Base-by-base conservation (phyloP, 2,888 invertebrate genomes). In the Exephanes ischioxanthus region DNA sequence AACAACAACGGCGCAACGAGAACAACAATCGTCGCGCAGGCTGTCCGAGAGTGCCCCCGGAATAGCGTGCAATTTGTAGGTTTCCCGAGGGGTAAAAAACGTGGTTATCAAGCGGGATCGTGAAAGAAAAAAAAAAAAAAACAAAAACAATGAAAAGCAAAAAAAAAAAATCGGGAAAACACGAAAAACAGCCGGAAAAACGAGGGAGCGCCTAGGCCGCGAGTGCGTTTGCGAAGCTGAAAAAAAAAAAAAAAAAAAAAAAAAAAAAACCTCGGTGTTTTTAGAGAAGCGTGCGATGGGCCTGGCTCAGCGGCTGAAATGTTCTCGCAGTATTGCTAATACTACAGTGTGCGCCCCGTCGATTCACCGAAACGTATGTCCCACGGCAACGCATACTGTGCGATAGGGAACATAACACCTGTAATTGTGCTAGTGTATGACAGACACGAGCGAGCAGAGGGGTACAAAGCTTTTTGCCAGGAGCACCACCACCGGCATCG, bases 41-140 rank as follows among this genome's bases (percentile, higher is more conserved):
- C 73, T 68, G 71, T 51, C 58, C 75, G 48, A 68, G 75, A 71
- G 66, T 48, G 71, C 53, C 51, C 51, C 71, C 67, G 68, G 71
- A 86, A 86, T 79, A 72, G 72, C 80, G 58, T 73, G 79, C 87
- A 86, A 87, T 84, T 86, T 86, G 73, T 68, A 84, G 87, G 80
- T 81, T 66, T 77, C 70, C 66, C 82, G 72, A 66, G 71, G 51
- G 61, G 68, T 75, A 53, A 67, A 76, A 82, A 80, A 73, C 71
- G 45, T 16, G 53, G 48, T 67, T 72, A 76, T 75, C 76, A 80
- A 71, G 71, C 71, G 81, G 76, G 53, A 66, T 33, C 37, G 61
- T 37, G 66, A 53, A 22, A 55, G 71, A 61, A 22, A 48, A 71
- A 76, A 77, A 33, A 41, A 51, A 14, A 33, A 51, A 14, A 30